Evolutionary conservation across 2,888 invertebrate genomes (phyloP), one percentile per base, ranked within the genome.

Genomic region (Podotricha telesiphe): DNA sequence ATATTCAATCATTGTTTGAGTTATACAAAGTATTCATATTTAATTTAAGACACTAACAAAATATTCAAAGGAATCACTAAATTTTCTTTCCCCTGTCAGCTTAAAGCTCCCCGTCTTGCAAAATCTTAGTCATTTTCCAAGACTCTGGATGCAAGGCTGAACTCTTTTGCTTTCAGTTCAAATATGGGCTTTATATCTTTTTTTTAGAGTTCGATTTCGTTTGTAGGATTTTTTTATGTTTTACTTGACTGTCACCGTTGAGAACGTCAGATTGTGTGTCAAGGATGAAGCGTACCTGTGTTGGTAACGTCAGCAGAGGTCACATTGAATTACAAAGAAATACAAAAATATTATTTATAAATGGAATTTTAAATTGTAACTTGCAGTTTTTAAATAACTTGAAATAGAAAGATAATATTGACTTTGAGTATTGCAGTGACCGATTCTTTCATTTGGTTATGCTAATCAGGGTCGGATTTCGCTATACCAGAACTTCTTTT

Each of bases 261-360:
- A 70, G 73, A 61, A 72, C 69, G 69, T 72, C 72, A 72, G 72
- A 70, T 74, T 74, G 69, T 73, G 72, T 74, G 74, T 74, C 72
- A 74, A 74, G 74, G 74, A 74, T 74, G 74, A 74, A 59, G 70
- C 67, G 68, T 65, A 72, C 74, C 74, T 69, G 69, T 69, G 74
- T 69, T 72, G 67, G 71, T 74, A 73, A 50, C 56, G 71, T 65
- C 70, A 58, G 74, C 69, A 67, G 67, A 69, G 72, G 72, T 72
- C 65, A 70, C 70, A 65, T 53, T 61, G 67, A 68, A 65, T 68
- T 73, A 73, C 66, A 62, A 55, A 62, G 47, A 62, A 62, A 61
- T 62, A 20, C 34, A 17, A 47, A 61, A 34, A 42, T 61, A n/a
- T 37, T 17, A 37, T 28, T 28, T 28, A 4, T 28, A 6, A 4